Base-by-base conservation (phyloP, 2,113 vertebrate genomes). In the Sylvilagus bachmani region DNA sequence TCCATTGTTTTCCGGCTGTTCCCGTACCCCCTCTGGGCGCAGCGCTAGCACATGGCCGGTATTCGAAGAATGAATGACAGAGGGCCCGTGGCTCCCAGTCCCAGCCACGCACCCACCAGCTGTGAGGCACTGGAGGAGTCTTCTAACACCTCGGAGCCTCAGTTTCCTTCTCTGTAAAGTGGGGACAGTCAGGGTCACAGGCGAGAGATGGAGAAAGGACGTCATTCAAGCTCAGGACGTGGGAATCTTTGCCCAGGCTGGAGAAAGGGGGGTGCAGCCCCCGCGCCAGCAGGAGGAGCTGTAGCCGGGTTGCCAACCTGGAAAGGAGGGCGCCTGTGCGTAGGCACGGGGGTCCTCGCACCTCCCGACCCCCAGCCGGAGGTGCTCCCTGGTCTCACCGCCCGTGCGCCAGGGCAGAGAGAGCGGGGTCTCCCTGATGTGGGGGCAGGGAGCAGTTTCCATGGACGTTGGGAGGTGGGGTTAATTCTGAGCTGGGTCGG, bases 121-220 rank as follows among this genome's bases (percentile, higher is more conserved):
- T 36, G 78, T 38, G 61, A 91, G 64, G 78, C 78, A 1, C 0
- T 13, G 75, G 74, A 51, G 92, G 71, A 89, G 49, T 16, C 27
- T n/a, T 7, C 66, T 27, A 44, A 62, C 27, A 27, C 10, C 21
- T 36, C 2, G 10, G 1, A 73, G 25, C 66, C 80, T 89, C 81
- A 31, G 33, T 86, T 83, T 95, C 75, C 53, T 92, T 38, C 55
- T 79, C 87, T 89, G n/a, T 64, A 64, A 44, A 93, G 36, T 31
- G 69, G 86, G 86, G 36, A 36, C 74, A 62, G 2, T 24, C 36
- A 89, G 70, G 31, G 19, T 77, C 75, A 80, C 7, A 22, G 44
- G 10, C 16, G 7, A 33, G 70, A 69, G n/a, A 89, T 21, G n/a
- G 24, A 70, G 74, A 67, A 84, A 73, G 58, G 77, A 36, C 33